These are phyloP conservation scores for Allophyes oxyacanthae DNA, from an alignment of 2,888 invertebrate species.

Conservation along the genomic window DNA sequence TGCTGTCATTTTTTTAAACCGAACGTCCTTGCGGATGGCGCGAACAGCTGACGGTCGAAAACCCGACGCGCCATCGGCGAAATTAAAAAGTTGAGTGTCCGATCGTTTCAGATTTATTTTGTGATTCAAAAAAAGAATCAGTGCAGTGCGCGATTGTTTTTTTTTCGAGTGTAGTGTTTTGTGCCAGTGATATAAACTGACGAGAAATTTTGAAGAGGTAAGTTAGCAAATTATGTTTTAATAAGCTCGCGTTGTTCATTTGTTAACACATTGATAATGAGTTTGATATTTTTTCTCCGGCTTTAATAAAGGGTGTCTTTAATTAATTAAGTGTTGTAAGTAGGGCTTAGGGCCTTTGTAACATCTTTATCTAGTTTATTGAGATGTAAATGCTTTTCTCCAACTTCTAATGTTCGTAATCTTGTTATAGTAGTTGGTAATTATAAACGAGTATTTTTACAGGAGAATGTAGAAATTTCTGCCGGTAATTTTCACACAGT, in stretches of 20 bases:
- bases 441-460: too few relatives aligned
- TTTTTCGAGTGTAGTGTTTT: constrained; percentile 57
- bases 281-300: constrained; percentile 29
- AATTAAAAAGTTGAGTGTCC: constrained; percentile 51
- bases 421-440: too few relatives aligned
- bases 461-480: too few relatives aligned
- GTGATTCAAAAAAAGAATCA: constrained; percentile 42
- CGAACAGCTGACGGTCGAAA: constrained; percentile 78
- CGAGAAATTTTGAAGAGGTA: constrained; percentile 48
- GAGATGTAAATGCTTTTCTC: constrained; percentile 23
- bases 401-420: constrained; percentile 7
- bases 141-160: constrained; percentile 59
- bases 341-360: constrained; percentile 15
- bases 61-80: constrained; percentile 38
- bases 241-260: constrained; percentile 25
- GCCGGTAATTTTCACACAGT: too few relatives aligned
- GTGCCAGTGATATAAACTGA: constrained; percentile 55
- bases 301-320: constrained; percentile 18
- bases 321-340: constrained; percentile 30
- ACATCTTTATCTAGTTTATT: constrained; percentile 25
- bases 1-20: constrained; percentile 67
- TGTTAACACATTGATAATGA: constrained; percentile 42
- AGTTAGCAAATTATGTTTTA: constrained; percentile 39
- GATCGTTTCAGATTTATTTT: constrained; percentile 32
- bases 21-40: constrained; percentile 78